A percentile compares a stretch with the other conserved stretches of the same genome.
Conservation (phyloP, 2,113 vertebrate genomes). For the Phasianus colchicus region DNA sequence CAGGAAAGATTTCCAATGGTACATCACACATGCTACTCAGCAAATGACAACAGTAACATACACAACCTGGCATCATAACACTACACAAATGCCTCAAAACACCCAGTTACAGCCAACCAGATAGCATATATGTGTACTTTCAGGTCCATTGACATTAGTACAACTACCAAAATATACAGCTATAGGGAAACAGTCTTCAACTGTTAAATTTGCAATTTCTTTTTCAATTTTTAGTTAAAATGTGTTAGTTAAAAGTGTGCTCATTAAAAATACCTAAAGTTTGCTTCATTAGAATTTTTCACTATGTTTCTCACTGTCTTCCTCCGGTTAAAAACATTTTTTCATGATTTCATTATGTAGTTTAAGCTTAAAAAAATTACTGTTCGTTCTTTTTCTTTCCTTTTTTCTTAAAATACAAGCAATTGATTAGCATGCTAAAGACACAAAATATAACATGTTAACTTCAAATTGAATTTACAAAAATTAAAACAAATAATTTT, state of each 20-base stretch:
- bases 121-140: neutral
- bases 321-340: neutral
- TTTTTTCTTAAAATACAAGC: neutral
- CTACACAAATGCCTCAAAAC: neutral
- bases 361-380: neutral
- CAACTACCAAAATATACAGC: neutral
- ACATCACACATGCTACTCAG: accelerated
- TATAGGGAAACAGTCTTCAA: neutral
- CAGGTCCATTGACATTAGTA: neutral
- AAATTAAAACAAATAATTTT: neutral
- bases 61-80: neutral
- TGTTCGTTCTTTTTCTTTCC: neutral
- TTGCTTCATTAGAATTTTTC: neutral
- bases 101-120: neutral
- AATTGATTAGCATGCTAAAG: neutral
- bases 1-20: neutral
- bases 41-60: neutral
- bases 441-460: neutral
- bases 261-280: neutral
- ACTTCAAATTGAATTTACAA: neutral
- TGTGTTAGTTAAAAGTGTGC: neutral
- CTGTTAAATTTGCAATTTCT: neutral
- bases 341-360: accelerated
- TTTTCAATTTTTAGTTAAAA: neutral
- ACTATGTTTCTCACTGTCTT: neutral